These are phyloP conservation scores for Pseudomyrmex dendroicus DNA, from an alignment of 1,140 invertebrate genomes.

Conservation along the genomic window DNA sequence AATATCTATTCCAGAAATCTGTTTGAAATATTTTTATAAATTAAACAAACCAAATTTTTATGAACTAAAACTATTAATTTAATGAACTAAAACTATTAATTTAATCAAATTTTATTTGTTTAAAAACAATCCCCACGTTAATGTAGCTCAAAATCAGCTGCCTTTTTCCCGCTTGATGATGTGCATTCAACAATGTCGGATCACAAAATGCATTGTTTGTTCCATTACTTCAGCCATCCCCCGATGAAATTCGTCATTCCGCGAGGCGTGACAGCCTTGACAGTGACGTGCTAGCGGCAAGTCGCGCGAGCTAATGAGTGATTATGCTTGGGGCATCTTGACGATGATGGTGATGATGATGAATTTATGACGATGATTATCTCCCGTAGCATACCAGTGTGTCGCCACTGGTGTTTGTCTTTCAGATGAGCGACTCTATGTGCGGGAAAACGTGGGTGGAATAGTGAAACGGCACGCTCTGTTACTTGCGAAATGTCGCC, in stretches of 20 bases:
- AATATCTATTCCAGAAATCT: neutral
- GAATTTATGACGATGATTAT: constrained; percentile 80
- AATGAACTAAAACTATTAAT: too few relatives aligned
- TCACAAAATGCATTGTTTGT: neutral
- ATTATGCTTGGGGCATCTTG: constrained; percentile 74
- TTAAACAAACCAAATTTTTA: neutral
- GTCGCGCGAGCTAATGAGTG: constrained; percentile 73
- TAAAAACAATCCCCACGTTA: neutral
- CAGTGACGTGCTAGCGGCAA: constrained; percentile 68
- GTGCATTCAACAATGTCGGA: neutral
- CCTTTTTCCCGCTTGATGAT: neutral
- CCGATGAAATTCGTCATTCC: constrained; percentile 78
- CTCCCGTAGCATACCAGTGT: constrained; percentile 71
- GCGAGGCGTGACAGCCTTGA: constrained; percentile 67
- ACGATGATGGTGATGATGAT: constrained; percentile 77
- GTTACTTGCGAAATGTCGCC: constrained; percentile 54
- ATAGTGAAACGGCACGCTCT: constrained; percentile 32
- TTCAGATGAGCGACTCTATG: constrained; percentile 56
- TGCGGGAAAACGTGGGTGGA: constrained; percentile 25
- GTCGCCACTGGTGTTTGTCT: constrained; percentile 77
- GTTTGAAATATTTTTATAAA: neutral
- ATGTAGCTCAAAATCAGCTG: neutral
- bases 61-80: too few relatives aligned
- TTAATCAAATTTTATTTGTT: neutral
- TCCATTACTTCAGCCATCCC: constrained; percentile 5